Conservation (phyloP, 1,140 invertebrate species). For the Drosophila bipectinata region DNA sequence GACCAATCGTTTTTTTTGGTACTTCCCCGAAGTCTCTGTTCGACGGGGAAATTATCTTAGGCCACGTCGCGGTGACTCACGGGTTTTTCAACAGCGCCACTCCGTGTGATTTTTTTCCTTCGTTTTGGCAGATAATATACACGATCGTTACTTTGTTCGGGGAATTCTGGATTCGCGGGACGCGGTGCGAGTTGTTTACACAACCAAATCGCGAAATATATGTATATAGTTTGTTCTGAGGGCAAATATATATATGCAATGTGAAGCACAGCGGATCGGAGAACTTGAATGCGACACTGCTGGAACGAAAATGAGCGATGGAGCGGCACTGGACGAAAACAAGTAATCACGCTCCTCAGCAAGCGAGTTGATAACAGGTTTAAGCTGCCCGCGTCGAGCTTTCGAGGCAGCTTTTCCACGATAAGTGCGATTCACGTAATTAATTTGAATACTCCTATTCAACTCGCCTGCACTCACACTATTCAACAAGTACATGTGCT, state of each 20-base stretch:
- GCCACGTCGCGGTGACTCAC: constrained; percentile 69
- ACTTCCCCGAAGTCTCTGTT: constrained; percentile 65
- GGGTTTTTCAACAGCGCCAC: constrained; percentile 59
- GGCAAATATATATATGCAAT: constrained; percentile 1
- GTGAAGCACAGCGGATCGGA: constrained; percentile 9
- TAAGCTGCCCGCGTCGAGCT: constrained; percentile 54
- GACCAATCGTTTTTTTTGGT: constrained; percentile 47
- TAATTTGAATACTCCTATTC: constrained; percentile 28
- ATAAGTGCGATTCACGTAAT: constrained; percentile 11
- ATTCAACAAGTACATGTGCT: neutral
- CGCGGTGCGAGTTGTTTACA: constrained; percentile 43
- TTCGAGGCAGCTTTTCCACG: constrained; percentile 33
- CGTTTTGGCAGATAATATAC: constrained; percentile 10
- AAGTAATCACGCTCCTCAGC: constrained; percentile 26
- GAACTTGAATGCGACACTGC: constrained; percentile 47
- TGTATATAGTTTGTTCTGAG: constrained; percentile 9
- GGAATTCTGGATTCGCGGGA: constrained; percentile 28
- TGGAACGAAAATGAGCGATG: constrained; percentile 16
- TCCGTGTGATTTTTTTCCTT: constrained; percentile 60
- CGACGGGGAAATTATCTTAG: constrained; percentile 40
- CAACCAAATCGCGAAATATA: constrained; percentile 40
- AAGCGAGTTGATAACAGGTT: constrained; percentile 69
- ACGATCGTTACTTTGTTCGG: constrained; percentile 16
- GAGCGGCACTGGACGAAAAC: constrained; percentile 23
- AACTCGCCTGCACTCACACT: constrained; percentile 27